phyloP scores from a whole-genome alignment of 2,113 vertebrate genomes.

The Psilopsiagon aymara region DNA sequence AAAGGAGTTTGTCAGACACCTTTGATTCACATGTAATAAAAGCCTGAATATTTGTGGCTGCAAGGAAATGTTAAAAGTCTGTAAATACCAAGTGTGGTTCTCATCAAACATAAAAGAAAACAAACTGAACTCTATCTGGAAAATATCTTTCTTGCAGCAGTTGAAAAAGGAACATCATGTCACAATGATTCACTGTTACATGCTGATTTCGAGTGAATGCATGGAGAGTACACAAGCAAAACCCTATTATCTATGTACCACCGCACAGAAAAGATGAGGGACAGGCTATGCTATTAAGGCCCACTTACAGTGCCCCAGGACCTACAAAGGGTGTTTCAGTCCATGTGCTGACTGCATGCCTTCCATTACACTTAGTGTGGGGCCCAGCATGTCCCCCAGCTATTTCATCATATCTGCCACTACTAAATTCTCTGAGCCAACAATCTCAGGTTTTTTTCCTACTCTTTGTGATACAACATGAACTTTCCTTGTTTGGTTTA shows the following conservation, averaged over 20 bases:
- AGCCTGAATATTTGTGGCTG: background rate
- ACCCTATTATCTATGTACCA: background rate
- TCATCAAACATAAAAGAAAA: slow-evolving; percentile 43
- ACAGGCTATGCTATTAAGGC: background rate
- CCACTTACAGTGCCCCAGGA: background rate
- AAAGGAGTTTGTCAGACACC: background rate
- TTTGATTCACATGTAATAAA: background rate
- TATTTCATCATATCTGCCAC: slow-evolving; percentile 53
- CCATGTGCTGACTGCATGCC: background rate
- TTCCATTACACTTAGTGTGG: background rate
- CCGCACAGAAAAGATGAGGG: background rate
- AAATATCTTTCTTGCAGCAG: slow-evolving; percentile 32
- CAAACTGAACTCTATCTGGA: slow-evolving; percentile 53
- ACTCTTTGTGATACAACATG: slow-evolving; percentile 48
- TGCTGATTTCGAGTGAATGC: background rate
- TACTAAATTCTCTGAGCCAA: background rate
- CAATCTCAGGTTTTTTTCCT: background rate
- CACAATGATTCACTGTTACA: slow-evolving; percentile 46
- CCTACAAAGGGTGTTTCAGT: background rate
- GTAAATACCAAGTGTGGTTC: slow-evolving; percentile 44
- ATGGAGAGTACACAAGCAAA: background rate
- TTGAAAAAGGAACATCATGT: slow-evolving; percentile 36
- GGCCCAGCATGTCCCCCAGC: slow-evolving; percentile 11
- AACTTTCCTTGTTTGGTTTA: slow-evolving; percentile 58
- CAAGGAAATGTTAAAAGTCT: slow-evolving; percentile 4